These are phyloP conservation scores for Ennomos fuscantarius DNA, from an alignment of 2,888 invertebrate species.

Conservation along the genomic window DNA sequence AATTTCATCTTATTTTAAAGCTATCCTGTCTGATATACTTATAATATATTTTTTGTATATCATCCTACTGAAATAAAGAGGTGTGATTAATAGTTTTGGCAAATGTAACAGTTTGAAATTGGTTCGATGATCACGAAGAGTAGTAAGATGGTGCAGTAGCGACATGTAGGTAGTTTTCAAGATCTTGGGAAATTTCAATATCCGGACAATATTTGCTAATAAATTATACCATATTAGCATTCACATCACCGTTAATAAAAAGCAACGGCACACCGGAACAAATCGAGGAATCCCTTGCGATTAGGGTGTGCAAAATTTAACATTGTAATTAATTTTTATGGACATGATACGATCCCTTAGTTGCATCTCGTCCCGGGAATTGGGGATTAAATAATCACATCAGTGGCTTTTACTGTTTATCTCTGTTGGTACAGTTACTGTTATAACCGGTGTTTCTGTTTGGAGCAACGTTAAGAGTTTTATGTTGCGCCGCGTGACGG, in stretches of 20 bases:
- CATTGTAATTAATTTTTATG: slow-evolving; percentile 83
- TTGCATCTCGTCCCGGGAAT: slow-evolving; percentile 58
- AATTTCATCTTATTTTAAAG: too few relatives aligned
- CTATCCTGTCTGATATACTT: too few relatives aligned
- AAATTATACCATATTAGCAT: slow-evolving; percentile 54
- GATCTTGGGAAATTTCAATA: slow-evolving; percentile 39
- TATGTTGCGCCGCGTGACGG: not conserved
- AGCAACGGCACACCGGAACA: slow-evolving; percentile 70
- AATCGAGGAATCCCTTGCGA: slow-evolving; percentile 71
- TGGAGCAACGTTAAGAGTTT: not conserved
- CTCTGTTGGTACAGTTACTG: slow-evolving; percentile 51
- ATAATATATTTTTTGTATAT: too few relatives aligned
- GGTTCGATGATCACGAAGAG: too few relatives aligned
- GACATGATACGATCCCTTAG: slow-evolving; percentile 57
- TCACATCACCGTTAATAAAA: slow-evolving; percentile 66
- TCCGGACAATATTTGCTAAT: slow-evolving; percentile 35
- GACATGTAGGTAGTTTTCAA: not conserved
- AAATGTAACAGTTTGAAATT: too few relatives aligned
- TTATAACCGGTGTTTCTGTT: slow-evolving; percentile 7
- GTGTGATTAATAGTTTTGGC: too few relatives aligned
- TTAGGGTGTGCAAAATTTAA: slow-evolving; percentile 79
- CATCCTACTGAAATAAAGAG: too few relatives aligned
- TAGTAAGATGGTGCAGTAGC: too few relatives aligned
- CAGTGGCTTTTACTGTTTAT: slow-evolving; percentile 63
- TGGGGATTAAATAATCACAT: slow-evolving; percentile 73